Evolutionary conservation across 2,888 invertebrate species (phyloP).

Genomic region (Alloscopus bannaensis): DNA sequence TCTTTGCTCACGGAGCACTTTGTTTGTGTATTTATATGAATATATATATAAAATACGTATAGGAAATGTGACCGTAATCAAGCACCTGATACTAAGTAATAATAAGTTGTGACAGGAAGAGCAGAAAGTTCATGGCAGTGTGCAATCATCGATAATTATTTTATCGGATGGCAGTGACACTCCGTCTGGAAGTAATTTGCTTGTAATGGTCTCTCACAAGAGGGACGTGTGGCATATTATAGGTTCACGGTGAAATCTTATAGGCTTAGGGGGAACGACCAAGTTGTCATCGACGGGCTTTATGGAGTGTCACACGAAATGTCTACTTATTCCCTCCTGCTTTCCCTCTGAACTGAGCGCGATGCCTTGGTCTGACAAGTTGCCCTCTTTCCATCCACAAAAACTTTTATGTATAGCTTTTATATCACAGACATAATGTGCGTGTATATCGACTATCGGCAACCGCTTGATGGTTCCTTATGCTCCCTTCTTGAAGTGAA

Average conservation of each 20-base stretch:
- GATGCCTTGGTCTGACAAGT: not conserved
- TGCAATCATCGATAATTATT: constrained; percentile 61
- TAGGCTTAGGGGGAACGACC: constrained; percentile 26
- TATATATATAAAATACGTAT: too few species aligned
- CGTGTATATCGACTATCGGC: too few species aligned
- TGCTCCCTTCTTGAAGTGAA: constrained; percentile 31
- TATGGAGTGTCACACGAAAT: constrained; percentile 49
- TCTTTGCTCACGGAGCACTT: too few species aligned
- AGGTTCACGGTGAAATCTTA: too few species aligned
- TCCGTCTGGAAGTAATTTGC: constrained; percentile 63
- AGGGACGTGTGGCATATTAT: not conserved
- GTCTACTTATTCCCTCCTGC: constrained; percentile 21
- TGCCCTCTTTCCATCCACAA: too few species aligned
- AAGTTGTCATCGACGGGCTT: constrained; percentile 57
- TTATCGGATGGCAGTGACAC: constrained; percentile 65
- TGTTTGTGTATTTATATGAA: too few species aligned
- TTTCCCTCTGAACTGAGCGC: constrained; percentile 4
- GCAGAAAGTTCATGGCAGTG: constrained; percentile 45
- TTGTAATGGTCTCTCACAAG: constrained; percentile 47
- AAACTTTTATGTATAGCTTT: too few species aligned
- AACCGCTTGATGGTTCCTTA: too few species aligned
- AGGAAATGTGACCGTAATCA: too few species aligned
- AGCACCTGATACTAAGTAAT: too few species aligned
- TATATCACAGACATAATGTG: too few species aligned
- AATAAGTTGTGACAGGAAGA: constrained; percentile 40